Evolutionary conservation across 2,113 vertebrate species (phyloP).

Genomic region (Gnathonemus echidnorhynchus): DNA sequence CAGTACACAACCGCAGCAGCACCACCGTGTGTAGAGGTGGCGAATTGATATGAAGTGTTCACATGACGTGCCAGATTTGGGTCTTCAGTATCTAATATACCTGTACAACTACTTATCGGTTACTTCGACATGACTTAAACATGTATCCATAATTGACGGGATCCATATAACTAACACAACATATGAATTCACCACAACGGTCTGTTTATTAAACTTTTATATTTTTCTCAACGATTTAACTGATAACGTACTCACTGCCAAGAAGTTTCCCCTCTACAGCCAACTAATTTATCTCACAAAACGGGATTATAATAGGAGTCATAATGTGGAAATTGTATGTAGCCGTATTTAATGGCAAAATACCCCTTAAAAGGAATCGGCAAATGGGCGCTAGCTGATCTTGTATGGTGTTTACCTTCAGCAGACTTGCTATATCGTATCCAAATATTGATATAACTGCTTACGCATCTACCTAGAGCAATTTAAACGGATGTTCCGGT

Average conservation of each 20-base stretch:
- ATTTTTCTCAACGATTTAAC: not conserved
- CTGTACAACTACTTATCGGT: not conserved
- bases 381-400: not conserved
- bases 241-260: not conserved
- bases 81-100: not conserved
- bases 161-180: not conserved
- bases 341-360: not conserved
- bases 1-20: not conserved
- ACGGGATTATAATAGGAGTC: not conserved
- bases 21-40: not conserved
- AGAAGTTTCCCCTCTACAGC: not conserved
- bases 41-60: not conserved
- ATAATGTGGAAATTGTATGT: not conserved
- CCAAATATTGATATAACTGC: not conserved
- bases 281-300: not conserved
- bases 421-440: not conserved
- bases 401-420: not conserved
- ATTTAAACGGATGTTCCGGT: slow-evolving; percentile 49
- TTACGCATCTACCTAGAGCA: slow-evolving; percentile 30
- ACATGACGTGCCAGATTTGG: not conserved
- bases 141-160: not conserved
- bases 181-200: not conserved
- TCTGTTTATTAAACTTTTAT: not conserved
- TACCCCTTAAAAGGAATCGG: not conserved
- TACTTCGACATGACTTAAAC: not conserved